Evolutionary conservation across 2,888 invertebrate genomes (phyloP), one percentile per base, ranked within the genome.

Genomic region (Clitarchus hookeri): DNA sequence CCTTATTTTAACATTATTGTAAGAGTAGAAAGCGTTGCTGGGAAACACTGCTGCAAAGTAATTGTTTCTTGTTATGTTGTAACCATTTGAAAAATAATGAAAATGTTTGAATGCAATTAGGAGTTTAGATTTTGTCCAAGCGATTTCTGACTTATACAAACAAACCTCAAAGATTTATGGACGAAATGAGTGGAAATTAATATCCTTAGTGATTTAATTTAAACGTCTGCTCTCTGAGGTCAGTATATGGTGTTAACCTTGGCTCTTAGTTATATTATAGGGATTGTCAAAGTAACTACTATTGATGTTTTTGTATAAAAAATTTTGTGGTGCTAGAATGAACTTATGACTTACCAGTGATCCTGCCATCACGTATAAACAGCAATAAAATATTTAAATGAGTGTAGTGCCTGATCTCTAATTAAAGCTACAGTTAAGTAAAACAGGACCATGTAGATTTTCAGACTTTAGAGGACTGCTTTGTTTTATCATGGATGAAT

Each of bases 301-400:
- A 19, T 53, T 53, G 53, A 36, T 36, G 36, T 48, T 65, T 65
- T 65, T 65, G 8, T 19, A n/a, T 65, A 23, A 65, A n/a, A 16
- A 19, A 9, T 65, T 65, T 65, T 65, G 13, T 65, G 65, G 65
- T 65, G 65, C 65, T 65, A 65, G 65, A 65, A 23, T 65, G n/a
- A 65, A 65, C 8, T 65, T 11, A 65, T 65, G 11, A 65, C 65
- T 65, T 65, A 65, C 65, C 65, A n/a, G 65, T n/a, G 65, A 65
- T 65, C 65, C 65, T 65, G 65, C 65, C 65, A 65, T 65, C 65
- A n/a, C 65, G 65, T 65, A 65, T 65, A 65, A 65, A 65, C 65
- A 65, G 65, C 65, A 65, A 65, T 65, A 65, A 65, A 65, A n/a
- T 65, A 65, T 65, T 11, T 65, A 65, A 65, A 65, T n/a, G n/a